Percentiles rank a stretch among this genome's conserved stretches.
These are phyloP conservation scores for Origma solitaria DNA, from an alignment of 2,113 vertebrate genomes.

Conservation along the genomic window DNA sequence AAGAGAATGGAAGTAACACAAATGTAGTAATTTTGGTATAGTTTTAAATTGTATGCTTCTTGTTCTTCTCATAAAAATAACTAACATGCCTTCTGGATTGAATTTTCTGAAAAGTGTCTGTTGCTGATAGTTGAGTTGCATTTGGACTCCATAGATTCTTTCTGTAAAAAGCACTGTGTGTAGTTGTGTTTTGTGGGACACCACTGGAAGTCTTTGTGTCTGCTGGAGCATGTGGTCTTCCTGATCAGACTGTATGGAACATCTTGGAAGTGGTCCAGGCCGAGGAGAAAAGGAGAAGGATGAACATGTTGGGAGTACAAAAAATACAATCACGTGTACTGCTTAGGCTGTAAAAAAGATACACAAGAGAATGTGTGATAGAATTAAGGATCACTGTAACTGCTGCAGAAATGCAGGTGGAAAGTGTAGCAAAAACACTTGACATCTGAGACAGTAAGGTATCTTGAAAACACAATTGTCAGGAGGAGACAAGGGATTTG, in stretches of 20 bases:
- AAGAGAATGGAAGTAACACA: neutral
- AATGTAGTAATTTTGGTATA: neutral
- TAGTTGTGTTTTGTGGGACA: neutral
- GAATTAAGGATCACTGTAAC: neutral
- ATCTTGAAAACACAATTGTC: neutral
- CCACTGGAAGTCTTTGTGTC: neutral
- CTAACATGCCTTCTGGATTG: neutral
- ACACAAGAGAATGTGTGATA: neutral
- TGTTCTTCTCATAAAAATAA: neutral
- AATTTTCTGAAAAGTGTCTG: neutral
- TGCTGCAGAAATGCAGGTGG: neutral
- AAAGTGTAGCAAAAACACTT: neutral
- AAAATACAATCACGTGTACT: neutral
- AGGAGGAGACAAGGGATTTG: neutral
- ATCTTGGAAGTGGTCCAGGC: neutral
- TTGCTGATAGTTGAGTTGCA: neutral
- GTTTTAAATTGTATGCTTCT: neutral
- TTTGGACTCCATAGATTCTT: neutral
- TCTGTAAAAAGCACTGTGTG: neutral
- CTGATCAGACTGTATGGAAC: neutral
- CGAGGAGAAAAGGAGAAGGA: neutral
- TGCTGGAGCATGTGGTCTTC: neutral
- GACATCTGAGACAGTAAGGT: neutral
- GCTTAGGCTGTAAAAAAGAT: neutral
- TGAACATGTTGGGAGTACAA: neutral